Conservation (phyloP, 2,113 vertebrate species). For the Rhea americana region DNA sequence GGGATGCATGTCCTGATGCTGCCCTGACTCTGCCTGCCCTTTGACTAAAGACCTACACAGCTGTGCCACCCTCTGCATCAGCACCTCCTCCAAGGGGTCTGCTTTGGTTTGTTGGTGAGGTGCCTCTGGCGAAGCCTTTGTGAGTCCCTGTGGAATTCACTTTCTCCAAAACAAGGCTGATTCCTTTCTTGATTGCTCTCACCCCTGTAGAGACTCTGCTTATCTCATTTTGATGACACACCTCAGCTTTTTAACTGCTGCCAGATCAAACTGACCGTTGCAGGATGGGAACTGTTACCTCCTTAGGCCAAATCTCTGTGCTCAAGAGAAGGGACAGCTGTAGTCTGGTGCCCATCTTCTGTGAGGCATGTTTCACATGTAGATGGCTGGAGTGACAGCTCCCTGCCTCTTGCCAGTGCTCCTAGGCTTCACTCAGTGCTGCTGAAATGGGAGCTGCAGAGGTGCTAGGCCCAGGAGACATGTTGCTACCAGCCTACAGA, state of each 20-base stretch:
- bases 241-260: constrained; percentile 35
- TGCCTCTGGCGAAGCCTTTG: not conserved
- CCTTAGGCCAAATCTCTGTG: not conserved
- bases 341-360: not conserved
- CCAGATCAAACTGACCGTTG: not conserved
- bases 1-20: not conserved
- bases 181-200: not conserved
- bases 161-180: not conserved
- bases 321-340: not conserved
- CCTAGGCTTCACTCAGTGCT: not conserved
- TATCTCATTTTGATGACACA: constrained; percentile 1
- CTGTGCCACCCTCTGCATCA: not conserved
- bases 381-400: not conserved
- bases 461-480: not conserved
- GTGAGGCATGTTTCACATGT: not conserved
- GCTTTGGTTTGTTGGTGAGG: not conserved
- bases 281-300: not conserved
- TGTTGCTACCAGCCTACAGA: not conserved
- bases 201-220: not conserved
- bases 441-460: not conserved
- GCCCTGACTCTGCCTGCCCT: not conserved
- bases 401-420: fast-evolving
- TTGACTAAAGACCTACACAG: not conserved
- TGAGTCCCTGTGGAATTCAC: not conserved
- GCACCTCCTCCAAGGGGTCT: not conserved